Percentiles rank a stretch among this genome's conserved stretches.
Evolutionary conservation across 2,888 invertebrate species (phyloP).

Genomic region (Miltochrista miniata): DNA sequence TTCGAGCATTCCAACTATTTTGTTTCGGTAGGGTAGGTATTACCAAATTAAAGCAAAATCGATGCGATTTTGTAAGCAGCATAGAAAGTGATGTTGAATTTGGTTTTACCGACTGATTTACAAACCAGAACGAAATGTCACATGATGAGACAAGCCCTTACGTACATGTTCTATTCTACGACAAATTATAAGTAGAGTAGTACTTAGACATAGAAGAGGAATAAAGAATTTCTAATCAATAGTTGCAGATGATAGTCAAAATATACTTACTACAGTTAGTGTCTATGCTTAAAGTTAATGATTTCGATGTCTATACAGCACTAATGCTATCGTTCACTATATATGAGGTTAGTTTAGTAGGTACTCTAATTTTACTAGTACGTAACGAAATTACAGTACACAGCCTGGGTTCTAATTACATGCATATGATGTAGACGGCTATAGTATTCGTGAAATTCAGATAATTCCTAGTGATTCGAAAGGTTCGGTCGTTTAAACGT

Average conservation of each 20-base stretch:
- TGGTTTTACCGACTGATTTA: no score
- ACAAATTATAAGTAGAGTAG: slow-evolving; percentile 55
- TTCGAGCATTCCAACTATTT: no score
- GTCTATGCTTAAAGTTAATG: slow-evolving; percentile 41
- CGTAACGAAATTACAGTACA: neutral
- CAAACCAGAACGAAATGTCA: no score
- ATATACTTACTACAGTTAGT: slow-evolving; percentile 37
- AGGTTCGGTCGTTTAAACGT: no score
- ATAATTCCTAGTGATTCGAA: no score
- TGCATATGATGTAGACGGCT: neutral
- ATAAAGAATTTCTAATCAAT: slow-evolving; percentile 46
- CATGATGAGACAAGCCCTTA: slow-evolving; percentile 2
- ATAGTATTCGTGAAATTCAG: no score
- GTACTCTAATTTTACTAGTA: neutral
- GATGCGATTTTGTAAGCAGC: no score
- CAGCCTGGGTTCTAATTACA: neutral
- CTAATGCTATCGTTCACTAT: slow-evolving; percentile 34
- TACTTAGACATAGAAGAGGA: slow-evolving; percentile 47
- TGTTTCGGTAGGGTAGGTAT: no score
- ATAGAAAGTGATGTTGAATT: no score
- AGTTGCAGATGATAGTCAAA: slow-evolving; percentile 46
- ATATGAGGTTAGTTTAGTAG: neutral
- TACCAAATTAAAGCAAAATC: no score
- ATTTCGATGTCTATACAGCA: slow-evolving; percentile 59
- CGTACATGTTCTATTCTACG: slow-evolving; percentile 83